phyloP scores from a whole-genome alignment of 2,113 vertebrate species.

The Heloderma charlesbogerti region DNA sequence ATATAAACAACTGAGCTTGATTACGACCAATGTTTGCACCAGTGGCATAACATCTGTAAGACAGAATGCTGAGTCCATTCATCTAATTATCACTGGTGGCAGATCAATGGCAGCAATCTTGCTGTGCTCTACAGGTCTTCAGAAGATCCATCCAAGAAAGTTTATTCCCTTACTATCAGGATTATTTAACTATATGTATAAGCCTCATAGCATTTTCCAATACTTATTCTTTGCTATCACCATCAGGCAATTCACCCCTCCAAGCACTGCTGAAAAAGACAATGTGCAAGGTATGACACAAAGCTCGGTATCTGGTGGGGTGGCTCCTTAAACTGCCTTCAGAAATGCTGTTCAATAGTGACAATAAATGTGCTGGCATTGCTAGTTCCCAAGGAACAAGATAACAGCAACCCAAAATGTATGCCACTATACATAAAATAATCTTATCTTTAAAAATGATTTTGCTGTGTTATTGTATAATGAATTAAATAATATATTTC shows the following conservation, averaged over 20 bases:
- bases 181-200: neutral
- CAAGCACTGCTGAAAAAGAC: neutral
- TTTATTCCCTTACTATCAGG: neutral
- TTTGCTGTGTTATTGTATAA: too few relatives aligned
- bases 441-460: too few relatives aligned
- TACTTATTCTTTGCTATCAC: too few relatives aligned
- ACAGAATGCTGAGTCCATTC: neutral
- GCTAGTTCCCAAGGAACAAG: neutral
- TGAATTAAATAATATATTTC: too few relatives aligned
- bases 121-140: neutral
- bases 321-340: neutral
- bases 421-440: too few relatives aligned
- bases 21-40: neutral
- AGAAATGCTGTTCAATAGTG: neutral
- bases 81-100: neutral
- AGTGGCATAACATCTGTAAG: neutral
- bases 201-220: neutral
- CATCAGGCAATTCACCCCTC: neutral
- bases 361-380: neutral
- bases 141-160: neutral
- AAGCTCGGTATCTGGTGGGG: neutral
- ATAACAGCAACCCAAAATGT: neutral
- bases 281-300: neutral
- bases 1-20: too few relatives aligned
- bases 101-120: neutral